Evolutionary conservation across 2,888 invertebrate species (phyloP), one percentile per base, ranked within the genome.

Genomic region (Stenotaenia linearis): DNA sequence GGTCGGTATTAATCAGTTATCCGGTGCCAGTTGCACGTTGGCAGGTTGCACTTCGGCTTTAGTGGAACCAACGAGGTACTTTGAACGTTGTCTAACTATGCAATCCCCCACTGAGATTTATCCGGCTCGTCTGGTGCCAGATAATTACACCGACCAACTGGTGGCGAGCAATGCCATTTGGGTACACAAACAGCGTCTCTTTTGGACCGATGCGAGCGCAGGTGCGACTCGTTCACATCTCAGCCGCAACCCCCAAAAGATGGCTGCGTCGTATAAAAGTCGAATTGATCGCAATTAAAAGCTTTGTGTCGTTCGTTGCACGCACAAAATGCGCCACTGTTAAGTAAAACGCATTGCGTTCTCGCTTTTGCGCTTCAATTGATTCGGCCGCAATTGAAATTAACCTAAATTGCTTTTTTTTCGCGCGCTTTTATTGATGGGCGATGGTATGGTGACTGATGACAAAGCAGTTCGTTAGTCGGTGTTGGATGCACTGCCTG

Each of bases 141-240:
- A 69, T 69, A 69, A 69, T 69, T 69, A 69, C 69, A 69, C 69
- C 69, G 69, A 69, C 69, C 69, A 69, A 69, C 69, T 69, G 69
- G 69, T 69, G 69, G 69, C 69, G 28, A 69, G 69, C 69, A 25
- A 23, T 28, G 23, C 69, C 69, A 69, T 69, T 69, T 69, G 69
- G 25, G 25, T 69, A 12, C 69, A 69, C 69, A 69, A 69, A 69
- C 69, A 69, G 23, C 69, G 28, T 10, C 69, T 69, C 69, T 45
- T 45, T 45, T 45, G 7, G 45, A 45, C 18, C 50, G 50, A 50
- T 50, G 50, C 50, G 18, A 50, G 50, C 69, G 69, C 69, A 69
- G 69, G 69, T 69, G 69, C 69, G 69, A 69, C 69, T 25, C 69
- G 28, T 69, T 69, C 69, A 12, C 69, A 69, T 69, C 69, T 28